Base-by-base conservation (phyloP, 2,113 vertebrate species). In the Thamnophis sirtalis region DNA sequence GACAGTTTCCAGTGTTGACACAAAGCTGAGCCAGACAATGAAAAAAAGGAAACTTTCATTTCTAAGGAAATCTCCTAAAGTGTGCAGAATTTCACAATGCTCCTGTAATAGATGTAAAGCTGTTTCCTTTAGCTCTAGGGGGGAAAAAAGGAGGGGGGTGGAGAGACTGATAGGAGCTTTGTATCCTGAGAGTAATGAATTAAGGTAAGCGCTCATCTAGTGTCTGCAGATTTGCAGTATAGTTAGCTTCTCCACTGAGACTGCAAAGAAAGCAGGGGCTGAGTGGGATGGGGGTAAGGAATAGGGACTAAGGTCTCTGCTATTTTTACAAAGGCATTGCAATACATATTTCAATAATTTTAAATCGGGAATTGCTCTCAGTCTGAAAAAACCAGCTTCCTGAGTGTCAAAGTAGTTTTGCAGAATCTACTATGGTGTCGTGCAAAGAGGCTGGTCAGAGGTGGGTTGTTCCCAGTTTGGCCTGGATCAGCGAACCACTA, bases 41-140 rank as follows among this genome's bases (percentile, higher is more conserved):
- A 21, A 17, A 68, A 86, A 24, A 13, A 87, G 49, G 0, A 9
- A 48, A 89, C 26, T 48, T 90, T 50, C 56, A 86, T 86, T 91
- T 84, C 63, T 4, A 88, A 28, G 51, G 33, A 63, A 90, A 90
- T 84, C 15, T 89, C 88, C 73, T 33, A 3, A 43, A 87, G 68
- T 4, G 28, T 50, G 50, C 80, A 91, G 58, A 91, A 89, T 93
- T 92, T 92, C 87, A 91, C 90, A 86, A 86, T 51, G 49, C 50
- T 54, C 53, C 13, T 0, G 0, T 91, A 91, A 91, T 7, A 4
- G 0, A 58, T 90, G 85, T 51, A 51, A 93, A 19, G 3, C 10
- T 9, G 43, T 91, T 89, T 8, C 48, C 56, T 68, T 24, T 89
- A 26, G 56, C 63, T 73, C 50, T 26, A 48, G 50, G 53, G 80